A percentile compares a stretch with the other conserved stretches of the same genome.
Evolutionary conservation across 2,888 invertebrate genomes (phyloP).

Genomic region (Plutella xylostella): DNA sequence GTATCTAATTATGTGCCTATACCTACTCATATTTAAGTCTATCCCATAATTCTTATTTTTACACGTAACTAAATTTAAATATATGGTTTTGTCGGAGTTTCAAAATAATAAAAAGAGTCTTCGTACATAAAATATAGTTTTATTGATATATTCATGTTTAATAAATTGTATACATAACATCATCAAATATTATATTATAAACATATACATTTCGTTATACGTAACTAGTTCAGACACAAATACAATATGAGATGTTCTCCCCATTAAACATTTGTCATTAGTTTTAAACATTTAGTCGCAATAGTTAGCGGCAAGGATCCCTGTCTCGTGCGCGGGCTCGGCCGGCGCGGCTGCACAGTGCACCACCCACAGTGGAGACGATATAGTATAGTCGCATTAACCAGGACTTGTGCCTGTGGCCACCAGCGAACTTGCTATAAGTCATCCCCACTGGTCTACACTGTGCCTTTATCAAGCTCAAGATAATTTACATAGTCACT

Average conservation of each 20-base stretch:
- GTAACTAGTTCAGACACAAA: constrained; percentile 67
- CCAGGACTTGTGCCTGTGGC: too few relatives aligned
- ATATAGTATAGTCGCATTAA: too few relatives aligned
- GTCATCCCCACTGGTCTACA: too few relatives aligned
- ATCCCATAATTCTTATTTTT: constrained; percentile 17
- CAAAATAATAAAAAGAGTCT: constrained; percentile 52
- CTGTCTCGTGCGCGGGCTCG: neutral
- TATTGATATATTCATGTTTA: constrained; percentile 71
- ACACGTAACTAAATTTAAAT: neutral
- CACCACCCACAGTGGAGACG: neutral
- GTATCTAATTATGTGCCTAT: neutral
- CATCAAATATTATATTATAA: constrained; percentile 70
- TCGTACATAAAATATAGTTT: constrained; percentile 71
- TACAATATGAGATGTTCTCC: constrained; percentile 69
- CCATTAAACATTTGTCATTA: constrained; percentile 53
- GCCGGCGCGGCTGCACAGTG: neutral
- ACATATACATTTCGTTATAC: constrained; percentile 70
- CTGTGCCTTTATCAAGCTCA: too few relatives aligned
- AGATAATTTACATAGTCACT: neutral
- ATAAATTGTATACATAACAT: constrained; percentile 71
- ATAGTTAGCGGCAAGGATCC: constrained; percentile 12
- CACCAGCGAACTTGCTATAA: too few relatives aligned
- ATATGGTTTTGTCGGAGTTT: constrained; percentile 28
- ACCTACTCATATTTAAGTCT: constrained; percentile 11
- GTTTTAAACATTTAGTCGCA: constrained; percentile 50